Base-by-base conservation (phyloP, 2,113 vertebrate species). In the Myxocyprinus asiaticus region DNA sequence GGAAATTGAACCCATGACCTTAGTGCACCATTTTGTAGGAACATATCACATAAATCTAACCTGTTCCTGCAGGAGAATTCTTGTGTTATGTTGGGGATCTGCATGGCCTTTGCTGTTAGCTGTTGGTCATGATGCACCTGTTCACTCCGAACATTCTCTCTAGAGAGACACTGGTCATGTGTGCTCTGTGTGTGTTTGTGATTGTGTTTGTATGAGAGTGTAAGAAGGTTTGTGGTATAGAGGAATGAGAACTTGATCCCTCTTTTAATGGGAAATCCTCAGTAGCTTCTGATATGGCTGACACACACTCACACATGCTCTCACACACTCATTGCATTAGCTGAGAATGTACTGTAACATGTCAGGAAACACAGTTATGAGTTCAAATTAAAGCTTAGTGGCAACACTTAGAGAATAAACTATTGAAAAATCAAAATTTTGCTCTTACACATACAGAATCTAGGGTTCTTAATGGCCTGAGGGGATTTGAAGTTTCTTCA, bases 211-310 rank as follows among this genome's bases (percentile, higher is more conserved):
- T 71, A 44, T n/a, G 8, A 48, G 58, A 44, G 8, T 33, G 22
- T 33, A 33, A 9, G 7, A 33, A 9, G 7, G 43, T 45, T 17
- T n/a, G 33, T 71, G 50, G 7, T 59, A 17, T 45, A 15, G 61
- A 77, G 22, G 22, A 33, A 33, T 33, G 22, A 33, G 1, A 33
- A 15, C 50, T 59, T 77, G 67, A 77, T 71, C 17, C 22, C 3
- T 71, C 67, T 71, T 81, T 65, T 71, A n/a, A 77, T 59, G 44
- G 51, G 67, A 50, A 71, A 71, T 33, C 43, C 73, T 50, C 67
- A 66, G 63, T 58, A 77, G 50, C 14, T 66, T 44, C 74, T 66
- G 47, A 5, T 61, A 33, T 33, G 71, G 50, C 63, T 61, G 17
- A 64, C 59, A 64, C 45, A 75, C 59, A 64, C 61, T 50, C 45